phyloP scores from a whole-genome alignment of 2,113 vertebrate species.

The Erythrolamprus reginae region DNA sequence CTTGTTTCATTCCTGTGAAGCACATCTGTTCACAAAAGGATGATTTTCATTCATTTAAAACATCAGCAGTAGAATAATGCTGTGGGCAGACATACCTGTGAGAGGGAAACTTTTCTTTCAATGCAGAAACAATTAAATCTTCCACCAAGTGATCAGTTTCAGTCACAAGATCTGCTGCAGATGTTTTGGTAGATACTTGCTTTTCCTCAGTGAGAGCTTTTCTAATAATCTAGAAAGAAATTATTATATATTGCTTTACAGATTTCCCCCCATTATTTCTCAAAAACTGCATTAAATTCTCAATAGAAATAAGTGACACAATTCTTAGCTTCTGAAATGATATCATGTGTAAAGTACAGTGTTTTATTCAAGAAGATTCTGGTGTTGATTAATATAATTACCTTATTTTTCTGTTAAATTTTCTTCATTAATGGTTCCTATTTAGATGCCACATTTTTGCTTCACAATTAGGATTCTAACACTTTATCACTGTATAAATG shows the following conservation, averaged over 20 bases:
- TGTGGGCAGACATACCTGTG: slow-evolving; percentile 71
- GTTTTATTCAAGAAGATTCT: not conserved
- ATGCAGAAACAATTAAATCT: slow-evolving; percentile 79
- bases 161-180: slow-evolving; percentile 82
- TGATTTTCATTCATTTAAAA: not conserved
- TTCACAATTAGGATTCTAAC: not conserved
- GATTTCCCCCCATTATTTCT: not conserved
- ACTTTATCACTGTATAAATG: not conserved
- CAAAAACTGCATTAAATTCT: slow-evolving; percentile 21
- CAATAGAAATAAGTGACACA: slow-evolving; percentile 22
- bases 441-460: not conserved
- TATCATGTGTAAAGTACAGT: not conserved
- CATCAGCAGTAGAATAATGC: not conserved
- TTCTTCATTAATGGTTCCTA: not conserved
- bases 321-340: not conserved
- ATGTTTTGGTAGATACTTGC: slow-evolving; percentile 80
- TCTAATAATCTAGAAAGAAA: slow-evolving; percentile 73
- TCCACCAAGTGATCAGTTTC: slow-evolving; percentile 84
- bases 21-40: not conserved
- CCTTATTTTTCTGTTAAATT: not conserved
- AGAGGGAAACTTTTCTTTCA: slow-evolving; percentile 79
- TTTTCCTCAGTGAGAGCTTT: slow-evolving; percentile 82
- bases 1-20: not conserved
- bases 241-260: slow-evolving; percentile 20
- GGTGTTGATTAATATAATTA: not conserved